phyloP scores from a whole-genome alignment of 2,888 invertebrate species.

The Caenorhabditis sp. region DNA sequence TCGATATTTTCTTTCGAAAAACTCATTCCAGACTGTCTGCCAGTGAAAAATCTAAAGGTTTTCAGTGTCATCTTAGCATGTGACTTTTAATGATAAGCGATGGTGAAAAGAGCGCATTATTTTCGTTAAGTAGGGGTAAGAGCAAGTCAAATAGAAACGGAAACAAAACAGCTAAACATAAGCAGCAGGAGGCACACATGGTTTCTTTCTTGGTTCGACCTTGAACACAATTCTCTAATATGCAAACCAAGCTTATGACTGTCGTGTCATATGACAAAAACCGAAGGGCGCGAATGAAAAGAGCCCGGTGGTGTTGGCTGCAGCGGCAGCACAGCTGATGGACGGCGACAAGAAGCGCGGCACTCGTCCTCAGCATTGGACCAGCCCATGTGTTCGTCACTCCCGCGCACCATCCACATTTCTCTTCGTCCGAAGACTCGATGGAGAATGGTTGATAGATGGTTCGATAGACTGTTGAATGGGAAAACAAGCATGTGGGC shows the following conservation, averaged over 20 bases:
- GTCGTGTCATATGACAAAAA: conserved; percentile 38
- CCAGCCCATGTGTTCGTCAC: conserved; percentile 54
- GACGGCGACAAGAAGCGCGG: conserved; percentile 18
- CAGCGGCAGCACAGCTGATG: conserved; percentile 47
- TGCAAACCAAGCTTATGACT: conserved; percentile 56
- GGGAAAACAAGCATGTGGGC: background rate
- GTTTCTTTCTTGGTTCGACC: conserved; percentile 22
- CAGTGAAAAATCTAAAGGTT: background rate
- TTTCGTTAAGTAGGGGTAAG: conserved; percentile 26
- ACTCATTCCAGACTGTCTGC: conserved; percentile 21
- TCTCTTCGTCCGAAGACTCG: background rate
- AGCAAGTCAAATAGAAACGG: conserved; percentile 22
- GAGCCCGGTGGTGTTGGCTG: conserved; percentile 27
- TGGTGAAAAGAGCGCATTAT: conserved; percentile 20
- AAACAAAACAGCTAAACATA: conserved; percentile 23
- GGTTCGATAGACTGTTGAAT: conserved; percentile 5
- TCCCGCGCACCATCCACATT: conserved; percentile 45
- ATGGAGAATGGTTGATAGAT: conserved; percentile 1
- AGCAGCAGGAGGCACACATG: background rate
- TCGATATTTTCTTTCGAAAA: no score
- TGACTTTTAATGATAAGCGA: conserved; percentile 25
- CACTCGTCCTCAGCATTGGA: background rate
- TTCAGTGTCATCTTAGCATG: background rate
- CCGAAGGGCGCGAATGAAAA: conserved; percentile 14
- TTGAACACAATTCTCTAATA: conserved; percentile 24